Conservation (phyloP, 2,888 invertebrate genomes). For the Acanthopleura granulata region DNA sequence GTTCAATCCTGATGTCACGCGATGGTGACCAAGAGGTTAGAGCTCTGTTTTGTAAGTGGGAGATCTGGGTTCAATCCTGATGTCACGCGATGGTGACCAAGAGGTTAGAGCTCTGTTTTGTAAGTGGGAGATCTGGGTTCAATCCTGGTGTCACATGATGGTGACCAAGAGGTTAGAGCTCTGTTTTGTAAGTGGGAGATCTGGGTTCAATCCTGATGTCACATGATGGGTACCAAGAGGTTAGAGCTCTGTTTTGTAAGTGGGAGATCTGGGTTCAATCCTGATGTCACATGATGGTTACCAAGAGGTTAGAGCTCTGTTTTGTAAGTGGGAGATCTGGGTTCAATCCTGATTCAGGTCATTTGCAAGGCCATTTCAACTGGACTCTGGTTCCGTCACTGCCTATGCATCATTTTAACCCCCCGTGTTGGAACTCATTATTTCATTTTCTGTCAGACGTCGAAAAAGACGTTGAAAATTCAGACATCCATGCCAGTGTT, state of each 20-base stretch:
- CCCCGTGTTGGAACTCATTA: too few species aligned
- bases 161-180: not conserved
- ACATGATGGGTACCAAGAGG: not conserved
- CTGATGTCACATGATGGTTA: not conserved
- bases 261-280: too few species aligned
- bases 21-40: too few species aligned
- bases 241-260: too few species aligned
- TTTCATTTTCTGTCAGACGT: too few species aligned
- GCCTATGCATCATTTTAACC: too few species aligned
- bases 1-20: not conserved
- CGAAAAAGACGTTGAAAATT: too few species aligned
- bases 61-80: not conserved
- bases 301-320: not conserved
- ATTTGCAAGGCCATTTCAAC: not conserved
- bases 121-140: not conserved
- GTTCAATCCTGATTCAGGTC: not conserved
- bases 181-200: too few species aligned
- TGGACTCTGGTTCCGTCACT: too few species aligned
- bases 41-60: too few species aligned
- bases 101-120: not conserved
- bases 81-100: not conserved
- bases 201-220: not conserved
- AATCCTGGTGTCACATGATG: not conserved
- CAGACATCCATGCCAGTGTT: too few species aligned
- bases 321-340: not conserved